A percentile compares a stretch with the other conserved stretches of the same genome.
Evolutionary conservation across 2,113 vertebrate species (phyloP).

Genomic region (Falco punctatus): DNA sequence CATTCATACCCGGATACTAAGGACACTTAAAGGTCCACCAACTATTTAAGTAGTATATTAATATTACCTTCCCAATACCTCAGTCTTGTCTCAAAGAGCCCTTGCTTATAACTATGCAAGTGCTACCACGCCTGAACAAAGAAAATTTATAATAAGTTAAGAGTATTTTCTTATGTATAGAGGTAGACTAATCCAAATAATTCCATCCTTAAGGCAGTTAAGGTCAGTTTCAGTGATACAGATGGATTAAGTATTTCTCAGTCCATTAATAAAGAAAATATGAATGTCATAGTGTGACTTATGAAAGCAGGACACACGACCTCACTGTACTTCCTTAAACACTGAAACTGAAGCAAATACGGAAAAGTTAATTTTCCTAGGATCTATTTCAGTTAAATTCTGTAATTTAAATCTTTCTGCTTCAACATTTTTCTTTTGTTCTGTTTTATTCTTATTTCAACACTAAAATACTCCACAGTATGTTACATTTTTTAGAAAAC

Average conservation of each 20-base stretch:
- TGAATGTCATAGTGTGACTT: not conserved
- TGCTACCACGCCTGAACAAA: not conserved
- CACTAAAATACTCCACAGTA: not conserved
- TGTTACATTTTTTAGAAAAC: not conserved
- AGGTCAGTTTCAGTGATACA: not conserved
- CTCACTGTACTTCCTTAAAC: not conserved
- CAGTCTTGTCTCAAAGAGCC: not conserved
- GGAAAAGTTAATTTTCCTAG: not conserved
- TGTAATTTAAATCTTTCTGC: not conserved
- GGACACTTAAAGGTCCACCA: not conserved
- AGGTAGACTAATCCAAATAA: not conserved
- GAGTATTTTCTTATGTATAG: not conserved
- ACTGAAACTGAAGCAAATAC: not conserved
- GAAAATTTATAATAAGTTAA: not conserved
- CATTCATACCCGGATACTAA: fast-evolving
- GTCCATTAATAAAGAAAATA: not conserved
- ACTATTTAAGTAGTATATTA: not conserved
- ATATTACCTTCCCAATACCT: not conserved
- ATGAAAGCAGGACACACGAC: not conserved
- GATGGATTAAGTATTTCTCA: not conserved
- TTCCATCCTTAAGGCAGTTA: not conserved
- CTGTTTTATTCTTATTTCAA: not conserved
- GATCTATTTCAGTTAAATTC: not conserved
- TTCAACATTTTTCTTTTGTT: not conserved
- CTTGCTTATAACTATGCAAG: not conserved